phyloP scores from a whole-genome alignment of 2,888 invertebrate genomes.

The Eutolmus rufibarbis region DNA sequence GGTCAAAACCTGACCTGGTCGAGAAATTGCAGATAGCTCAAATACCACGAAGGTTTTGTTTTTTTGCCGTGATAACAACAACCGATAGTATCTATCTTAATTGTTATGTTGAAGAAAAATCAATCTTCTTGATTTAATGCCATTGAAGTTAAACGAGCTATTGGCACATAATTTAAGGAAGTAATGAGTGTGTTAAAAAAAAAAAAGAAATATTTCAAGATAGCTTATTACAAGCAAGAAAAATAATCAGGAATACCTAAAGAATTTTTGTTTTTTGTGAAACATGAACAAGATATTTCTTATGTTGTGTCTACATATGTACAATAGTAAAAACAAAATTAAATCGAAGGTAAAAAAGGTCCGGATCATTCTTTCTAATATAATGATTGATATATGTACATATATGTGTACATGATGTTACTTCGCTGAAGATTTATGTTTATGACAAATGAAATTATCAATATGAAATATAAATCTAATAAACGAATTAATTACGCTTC shows the following conservation, averaged over 20 bases:
- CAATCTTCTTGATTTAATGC: background rate
- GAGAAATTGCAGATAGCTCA: background rate
- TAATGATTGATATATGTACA: too few relatives aligned
- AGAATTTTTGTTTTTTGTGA: background rate
- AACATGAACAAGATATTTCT: background rate
- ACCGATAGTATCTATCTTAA: background rate
- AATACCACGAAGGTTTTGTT: background rate
- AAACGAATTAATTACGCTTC: too few relatives aligned
- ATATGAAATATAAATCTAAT: too few relatives aligned
- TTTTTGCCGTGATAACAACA: background rate
- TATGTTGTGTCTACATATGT: too few relatives aligned
- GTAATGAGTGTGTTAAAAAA: background rate
- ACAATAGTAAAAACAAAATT: too few relatives aligned
- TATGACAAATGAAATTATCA: too few relatives aligned
- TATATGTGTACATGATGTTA: too few relatives aligned
- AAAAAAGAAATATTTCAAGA: background rate
- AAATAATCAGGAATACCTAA: background rate
- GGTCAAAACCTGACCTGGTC: background rate
- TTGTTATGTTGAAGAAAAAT: background rate
- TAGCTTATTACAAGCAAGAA: background rate
- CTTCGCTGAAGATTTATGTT: too few relatives aligned
- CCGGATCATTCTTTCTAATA: too few relatives aligned
- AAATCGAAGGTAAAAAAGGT: too few relatives aligned
- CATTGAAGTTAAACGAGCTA: background rate
- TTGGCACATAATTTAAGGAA: background rate